Percentiles rank a stretch among this genome's conserved stretches.
Conservation (phyloP, 1,140 invertebrate species). For the Nebria ingens region DNA sequence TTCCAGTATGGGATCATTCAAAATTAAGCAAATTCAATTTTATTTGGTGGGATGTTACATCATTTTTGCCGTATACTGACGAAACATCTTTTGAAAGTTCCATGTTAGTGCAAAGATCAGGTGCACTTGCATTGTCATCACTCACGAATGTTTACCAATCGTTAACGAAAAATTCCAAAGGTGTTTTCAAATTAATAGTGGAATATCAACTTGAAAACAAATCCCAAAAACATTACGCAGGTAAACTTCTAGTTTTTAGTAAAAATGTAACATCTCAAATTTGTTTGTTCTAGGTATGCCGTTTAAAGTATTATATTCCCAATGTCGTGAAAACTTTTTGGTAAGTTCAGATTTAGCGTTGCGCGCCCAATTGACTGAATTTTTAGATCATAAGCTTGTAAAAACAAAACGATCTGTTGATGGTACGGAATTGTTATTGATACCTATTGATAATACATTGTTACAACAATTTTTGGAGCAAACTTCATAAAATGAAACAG, state of each 20-base stretch:
- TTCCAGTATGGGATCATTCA: constrained; percentile 79
- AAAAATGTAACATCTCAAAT: background rate
- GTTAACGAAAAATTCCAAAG: constrained; percentile 75
- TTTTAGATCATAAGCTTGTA: constrained; percentile 85
- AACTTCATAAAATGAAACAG: constrained; percentile 10
- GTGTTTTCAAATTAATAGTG: constrained; percentile 74
- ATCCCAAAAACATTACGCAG: constrained; percentile 59
- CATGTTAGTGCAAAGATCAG: constrained; percentile 67
- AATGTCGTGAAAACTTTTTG: constrained; percentile 74
- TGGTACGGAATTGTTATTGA: constrained; percentile 68
- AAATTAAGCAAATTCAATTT: constrained; percentile 77
- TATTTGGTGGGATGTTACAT: constrained; percentile 82
- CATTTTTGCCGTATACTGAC: constrained; percentile 67
- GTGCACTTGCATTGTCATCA: constrained; percentile 70
- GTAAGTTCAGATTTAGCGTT: constrained; percentile 83
- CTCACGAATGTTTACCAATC: constrained; percentile 80
- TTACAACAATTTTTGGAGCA: constrained; percentile 62
- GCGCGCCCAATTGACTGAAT: constrained; percentile 83
- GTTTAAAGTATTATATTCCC: constrained; percentile 75
- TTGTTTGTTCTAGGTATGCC: constrained; percentile 56
- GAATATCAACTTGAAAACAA: constrained; percentile 68
- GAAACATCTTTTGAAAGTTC: constrained; percentile 87
- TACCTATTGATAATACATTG: constrained; percentile 64
- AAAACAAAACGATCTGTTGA: constrained; percentile 66
- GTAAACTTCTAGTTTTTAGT: constrained; percentile 32